Base-by-base conservation (phyloP, 2,113 vertebrate species). In the Charina bottae region DNA sequence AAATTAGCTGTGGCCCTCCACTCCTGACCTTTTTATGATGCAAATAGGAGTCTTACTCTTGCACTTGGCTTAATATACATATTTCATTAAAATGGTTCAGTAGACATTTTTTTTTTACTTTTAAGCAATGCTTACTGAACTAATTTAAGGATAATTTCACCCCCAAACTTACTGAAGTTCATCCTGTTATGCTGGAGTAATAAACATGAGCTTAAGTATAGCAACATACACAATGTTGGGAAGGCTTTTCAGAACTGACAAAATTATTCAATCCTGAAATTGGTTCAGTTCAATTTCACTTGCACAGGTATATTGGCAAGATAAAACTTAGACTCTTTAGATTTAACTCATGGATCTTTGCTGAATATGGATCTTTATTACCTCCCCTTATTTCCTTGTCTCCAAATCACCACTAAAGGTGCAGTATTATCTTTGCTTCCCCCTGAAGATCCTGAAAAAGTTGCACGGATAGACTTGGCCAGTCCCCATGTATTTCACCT, bases 401-500 rank as follows among this genome's bases (percentile, higher is more conserved):
- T 83, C 13, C 26, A 88, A 42, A 86, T 92, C 37, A 49, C 2
- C 1, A 42, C 64, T 53, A 28, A 21, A 64, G 28, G n/a, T 54
- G 3, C 2, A 17, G 9, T 42, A 55, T 42, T 37, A 4, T 85
- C 12, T 2, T 91, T 89, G 28, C 60, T 78, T 93, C 53, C 83
- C 85, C 55, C 15, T 85, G 33, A 91, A 87, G 42, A 46, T 33
- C 6, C 54, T 1, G 23, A 6, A 0, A 37, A 83, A 83, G 13
- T 28, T 26, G 8, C 62, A 89, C 46, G 92, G 55, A 56, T 72
- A 6, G 93, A 83, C 42, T 59, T 88, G 21, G 87, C 46, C 4
- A 49, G 2, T 9, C 24, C 56, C 58, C 78, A 21, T 46, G 24
- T 68, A 49, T 91, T 85, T 91, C 87, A 93, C 92, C 53, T 68